Evolutionary conservation across 37 sponge, comb jelly and placozoan species (phyloP), one percentile per base, ranked within the genome.

Genomic region (Cladorhizidae sp.): DNA sequence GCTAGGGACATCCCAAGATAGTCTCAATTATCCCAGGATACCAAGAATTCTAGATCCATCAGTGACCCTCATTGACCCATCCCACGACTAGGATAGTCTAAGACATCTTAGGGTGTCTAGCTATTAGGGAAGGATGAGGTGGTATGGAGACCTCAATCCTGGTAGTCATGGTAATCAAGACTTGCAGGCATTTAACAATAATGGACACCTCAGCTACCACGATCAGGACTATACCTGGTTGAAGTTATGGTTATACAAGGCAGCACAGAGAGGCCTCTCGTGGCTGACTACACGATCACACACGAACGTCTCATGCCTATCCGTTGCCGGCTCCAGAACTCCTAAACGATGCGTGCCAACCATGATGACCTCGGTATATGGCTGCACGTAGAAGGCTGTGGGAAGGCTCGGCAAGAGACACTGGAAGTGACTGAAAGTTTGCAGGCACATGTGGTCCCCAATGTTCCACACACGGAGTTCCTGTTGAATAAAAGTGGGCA

Each of bases 201-300:
- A n/a, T n/a, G n/a, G n/a, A n/a, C n/a, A n/a, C n/a, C n/a, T n/a
- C n/a, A n/a, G n/a, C n/a, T n/a, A n/a, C n/a, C n/a, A n/a, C n/a
- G n/a, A n/a, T n/a, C n/a, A n/a, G n/a, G n/a, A n/a, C n/a, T n/a
- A 8, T 36, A 97, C 98, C 84, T 95, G 98, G 59, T 88, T 91
- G 76, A 98, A 95, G 64, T 88, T 90, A 18, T 80, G 70, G 70
- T 88, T 98, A 82, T 95, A 98, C 29, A 98, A 85, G 15, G 98
- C 98, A 40, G 87, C 87, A 40, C 95, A 83, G 33, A 98, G 74
- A 1, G 89, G 94, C 23, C 86, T 83, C 57, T 84, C 81, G 64
- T 98, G 98, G 64, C 87, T 95, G 38, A 74, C 69, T 0, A 85
- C 83, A 18, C 91, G 83, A 23, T 41, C 54, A 22, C 25, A 33